Conservation (phyloP, 1,140 invertebrate species). For the Drosophila biarmipes region DNA sequence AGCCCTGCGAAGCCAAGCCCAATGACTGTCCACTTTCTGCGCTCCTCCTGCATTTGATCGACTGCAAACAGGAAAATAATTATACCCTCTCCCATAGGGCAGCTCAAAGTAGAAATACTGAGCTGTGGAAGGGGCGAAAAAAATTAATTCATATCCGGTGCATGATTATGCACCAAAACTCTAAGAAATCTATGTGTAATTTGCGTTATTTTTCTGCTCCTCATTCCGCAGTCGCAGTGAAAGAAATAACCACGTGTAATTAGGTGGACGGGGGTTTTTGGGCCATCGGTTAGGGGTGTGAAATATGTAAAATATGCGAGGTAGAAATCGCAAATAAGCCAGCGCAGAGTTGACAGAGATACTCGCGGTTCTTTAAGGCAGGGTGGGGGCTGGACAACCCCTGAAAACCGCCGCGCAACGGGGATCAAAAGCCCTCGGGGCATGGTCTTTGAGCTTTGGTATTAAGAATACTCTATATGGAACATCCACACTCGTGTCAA, state of each 20-base stretch:
- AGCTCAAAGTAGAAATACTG: conserved; percentile 17
- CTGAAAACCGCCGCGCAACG: conserved; percentile 52
- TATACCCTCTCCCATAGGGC: conserved; percentile 26
- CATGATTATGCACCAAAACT: conserved; percentile 80
- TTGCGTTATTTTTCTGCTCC: conserved; percentile 53
- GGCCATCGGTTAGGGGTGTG: conserved; percentile 25
- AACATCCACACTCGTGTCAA: conserved; percentile 10
- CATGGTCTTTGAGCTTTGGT: conserved; percentile 34
- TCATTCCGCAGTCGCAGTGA: conserved; percentile 38
- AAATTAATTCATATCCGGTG: conserved; percentile 80
- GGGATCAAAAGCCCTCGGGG: conserved; percentile 43
- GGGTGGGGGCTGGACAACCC: conserved; percentile 60
- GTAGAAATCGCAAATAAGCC: conserved; percentile 71
- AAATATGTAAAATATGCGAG: conserved; percentile 59
- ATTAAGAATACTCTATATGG: conserved; percentile 25
- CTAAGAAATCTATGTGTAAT: conserved; percentile 78
- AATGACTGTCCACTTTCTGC: conserved; percentile 34
- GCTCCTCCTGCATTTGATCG: not conserved
- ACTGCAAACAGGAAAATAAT: conserved; percentile 36
- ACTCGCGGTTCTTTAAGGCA: conserved; percentile 1
- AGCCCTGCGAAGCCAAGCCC: not conserved
- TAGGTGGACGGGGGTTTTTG: conserved; percentile 31
- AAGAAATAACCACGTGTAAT: conserved; percentile 39
- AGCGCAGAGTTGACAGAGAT: conserved; percentile 55
- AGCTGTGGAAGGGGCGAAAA: conserved; percentile 34